phyloP scores from a whole-genome alignment of 2,888 invertebrate species.

The Onthophagus sagittarius region DNA sequence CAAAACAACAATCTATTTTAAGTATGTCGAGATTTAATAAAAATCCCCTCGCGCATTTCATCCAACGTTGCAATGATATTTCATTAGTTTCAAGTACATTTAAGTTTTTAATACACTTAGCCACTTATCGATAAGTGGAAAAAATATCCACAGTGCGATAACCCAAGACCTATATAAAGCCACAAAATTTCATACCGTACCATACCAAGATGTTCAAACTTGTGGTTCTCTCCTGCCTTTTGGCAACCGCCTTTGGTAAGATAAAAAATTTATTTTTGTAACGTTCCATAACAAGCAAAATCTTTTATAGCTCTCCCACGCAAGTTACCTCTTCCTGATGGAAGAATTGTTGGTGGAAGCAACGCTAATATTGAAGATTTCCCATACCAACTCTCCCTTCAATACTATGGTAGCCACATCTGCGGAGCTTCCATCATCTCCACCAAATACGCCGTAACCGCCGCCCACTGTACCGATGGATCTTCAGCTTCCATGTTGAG shows the following conservation, averaged over 20 bases:
- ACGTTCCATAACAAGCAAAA: background rate
- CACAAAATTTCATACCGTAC: background rate
- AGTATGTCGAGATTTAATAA: too few species aligned
- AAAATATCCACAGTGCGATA: too few species aligned
- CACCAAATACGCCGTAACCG: conserved; percentile 16
- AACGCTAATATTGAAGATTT: conserved; percentile 15
- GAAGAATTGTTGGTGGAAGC: conserved; percentile 23
- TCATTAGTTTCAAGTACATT: too few species aligned
- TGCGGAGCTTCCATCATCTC: conserved; percentile 24
- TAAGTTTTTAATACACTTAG: too few species aligned
- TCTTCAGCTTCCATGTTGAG: conserved; percentile 13
- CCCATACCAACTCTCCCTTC: conserved; percentile 21
- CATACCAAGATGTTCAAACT: conserved; percentile 13
- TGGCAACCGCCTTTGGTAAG: conserved; percentile 18
- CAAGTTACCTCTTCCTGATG: conserved; percentile 15
- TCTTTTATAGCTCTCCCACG: conserved; percentile 1
- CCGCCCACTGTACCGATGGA: conserved; percentile 24
- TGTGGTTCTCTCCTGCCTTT: conserved; percentile 7
- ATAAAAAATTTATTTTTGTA: background rate
- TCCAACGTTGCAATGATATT: too few species aligned
- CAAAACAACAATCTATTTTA: too few species aligned
- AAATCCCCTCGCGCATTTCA: too few species aligned
- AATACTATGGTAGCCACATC: conserved; percentile 19
- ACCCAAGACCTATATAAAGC: background rate
- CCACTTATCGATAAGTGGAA: too few species aligned